Evolutionary conservation across 2,797 vertebrate genomes (phyloP), one percentile per base, ranked within the genome.

Genomic region (Tangara arthus): DNA sequence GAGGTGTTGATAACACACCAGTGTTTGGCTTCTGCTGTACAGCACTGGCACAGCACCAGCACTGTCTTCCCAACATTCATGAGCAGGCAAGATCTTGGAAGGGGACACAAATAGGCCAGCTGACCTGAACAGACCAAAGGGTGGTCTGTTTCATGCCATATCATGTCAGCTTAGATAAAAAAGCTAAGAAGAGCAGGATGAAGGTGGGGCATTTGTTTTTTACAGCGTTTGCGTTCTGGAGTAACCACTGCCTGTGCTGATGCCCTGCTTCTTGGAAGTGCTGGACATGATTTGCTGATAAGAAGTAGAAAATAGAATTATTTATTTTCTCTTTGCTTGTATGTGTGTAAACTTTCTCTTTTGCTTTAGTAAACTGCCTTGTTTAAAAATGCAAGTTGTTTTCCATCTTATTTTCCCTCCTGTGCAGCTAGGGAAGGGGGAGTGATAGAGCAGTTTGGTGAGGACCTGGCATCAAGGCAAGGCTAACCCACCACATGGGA

Each of bases 11-110:
- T 50, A 50, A 44, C n/a, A 63, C 28, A 8, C 6, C 49, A 30
- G 5, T 6, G 17, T 50, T 34, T 42, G 37, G 42, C 20, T 57
- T 3, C 44, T 64, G 71, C 37, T 77, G 71, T 17, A 15, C 44
- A 50, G 37, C 16, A 7, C 27, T 15, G 35, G 35, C 63, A 76
- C 42, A 63, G 35, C 9, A 57, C 39, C 50, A 39, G 37, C 2
- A 0, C 19, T 1, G 0, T 12, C 35, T n/a, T 39, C 26, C 21
- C n/a, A n/a, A 2, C 11, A 30, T 18, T 41, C 27, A 26, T 11
- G 42, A 30, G 21, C 2, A 37, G 20, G 42, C 30, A 39, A 34
- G 17, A 16, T 19, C 39, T 20, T 57, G 15, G 15, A 17, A 46
- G 20, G 16, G 27, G 6, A 46, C n/a, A 46, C 24, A 39, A 5